These are phyloP conservation scores for Asarcornis scutulata DNA, from an alignment of 2,113 vertebrate species.

Conservation along the genomic window DNA sequence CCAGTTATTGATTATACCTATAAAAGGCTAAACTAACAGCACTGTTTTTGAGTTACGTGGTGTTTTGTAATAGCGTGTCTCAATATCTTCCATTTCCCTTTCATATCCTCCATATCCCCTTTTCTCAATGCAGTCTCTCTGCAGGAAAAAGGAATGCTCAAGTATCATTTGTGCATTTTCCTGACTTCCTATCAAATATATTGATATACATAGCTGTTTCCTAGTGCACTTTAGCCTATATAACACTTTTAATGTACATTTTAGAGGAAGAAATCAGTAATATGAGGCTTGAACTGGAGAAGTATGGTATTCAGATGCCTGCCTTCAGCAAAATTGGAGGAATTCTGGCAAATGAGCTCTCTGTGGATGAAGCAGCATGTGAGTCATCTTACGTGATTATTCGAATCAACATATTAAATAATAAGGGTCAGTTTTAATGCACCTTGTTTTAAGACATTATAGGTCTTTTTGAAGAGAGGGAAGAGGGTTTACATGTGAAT, in stretches of 20 bases:
- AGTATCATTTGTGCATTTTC: not conserved
- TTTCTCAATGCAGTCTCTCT: not conserved
- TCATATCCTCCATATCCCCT: rapidly evolving
- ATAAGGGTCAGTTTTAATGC: not conserved
- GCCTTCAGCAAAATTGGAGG: constrained; percentile 99
- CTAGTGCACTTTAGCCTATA: not conserved
- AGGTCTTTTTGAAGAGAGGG: not conserved
- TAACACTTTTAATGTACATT: not conserved
- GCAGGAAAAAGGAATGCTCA: not conserved
- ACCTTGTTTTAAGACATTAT: not conserved
- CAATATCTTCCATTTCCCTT: not conserved
- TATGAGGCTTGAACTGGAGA: constrained; percentile 96
- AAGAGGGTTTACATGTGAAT: not conserved
- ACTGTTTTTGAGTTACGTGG: not conserved
- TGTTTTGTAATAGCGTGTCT: not conserved
- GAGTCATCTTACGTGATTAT: not conserved
- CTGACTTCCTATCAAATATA: not conserved
- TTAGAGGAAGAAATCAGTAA: constrained; percentile 98
- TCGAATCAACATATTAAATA: not conserved
- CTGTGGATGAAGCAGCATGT: constrained; percentile 97
- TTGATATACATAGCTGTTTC: not conserved
- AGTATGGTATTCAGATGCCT: constrained; percentile 99
- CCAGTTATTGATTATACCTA: not conserved
- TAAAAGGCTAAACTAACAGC: not conserved
- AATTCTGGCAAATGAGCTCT: constrained; percentile 95